Percentiles rank a stretch among this genome's conserved stretches.
phyloP scores from a whole-genome alignment of 2,113 vertebrate species.

The Centrocercus urophasianus region DNA sequence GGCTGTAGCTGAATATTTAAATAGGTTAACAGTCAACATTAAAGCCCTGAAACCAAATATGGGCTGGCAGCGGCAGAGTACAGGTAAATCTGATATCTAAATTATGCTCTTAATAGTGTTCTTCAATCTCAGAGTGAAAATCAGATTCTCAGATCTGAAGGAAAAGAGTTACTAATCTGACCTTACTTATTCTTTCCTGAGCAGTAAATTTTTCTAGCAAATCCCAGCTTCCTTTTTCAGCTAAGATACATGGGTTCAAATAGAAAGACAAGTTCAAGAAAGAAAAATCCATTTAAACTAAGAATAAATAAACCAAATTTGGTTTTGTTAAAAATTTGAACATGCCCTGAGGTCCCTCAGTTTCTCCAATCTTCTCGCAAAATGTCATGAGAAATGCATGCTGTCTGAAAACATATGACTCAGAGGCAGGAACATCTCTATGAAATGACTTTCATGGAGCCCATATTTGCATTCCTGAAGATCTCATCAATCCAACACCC shows the following conservation, averaged over 20 bases:
- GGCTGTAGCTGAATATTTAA: slow-evolving; percentile 74
- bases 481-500: not conserved
- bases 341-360: not conserved
- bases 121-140: slow-evolving; percentile 43
- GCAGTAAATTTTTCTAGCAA: not conserved
- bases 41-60: slow-evolving; percentile 63
- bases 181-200: not conserved
- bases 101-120: slow-evolving; percentile 7
- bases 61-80: slow-evolving; percentile 33
- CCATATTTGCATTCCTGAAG: not conserved
- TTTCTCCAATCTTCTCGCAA: not conserved
- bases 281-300: not conserved
- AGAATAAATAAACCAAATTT: not conserved
- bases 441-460: not conserved
- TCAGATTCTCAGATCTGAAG: not conserved
- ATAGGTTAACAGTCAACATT: slow-evolving; percentile 69
- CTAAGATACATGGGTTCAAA: not conserved
- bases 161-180: not conserved
- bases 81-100: slow-evolving; percentile 53
- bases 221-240: not conserved
- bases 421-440: not conserved
- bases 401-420: not conserved
- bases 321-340: not conserved
- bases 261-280: not conserved
- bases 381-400: not conserved